phyloP scores from a whole-genome alignment of 2,113 vertebrate genomes.

The Takifugu flavidus region DNA sequence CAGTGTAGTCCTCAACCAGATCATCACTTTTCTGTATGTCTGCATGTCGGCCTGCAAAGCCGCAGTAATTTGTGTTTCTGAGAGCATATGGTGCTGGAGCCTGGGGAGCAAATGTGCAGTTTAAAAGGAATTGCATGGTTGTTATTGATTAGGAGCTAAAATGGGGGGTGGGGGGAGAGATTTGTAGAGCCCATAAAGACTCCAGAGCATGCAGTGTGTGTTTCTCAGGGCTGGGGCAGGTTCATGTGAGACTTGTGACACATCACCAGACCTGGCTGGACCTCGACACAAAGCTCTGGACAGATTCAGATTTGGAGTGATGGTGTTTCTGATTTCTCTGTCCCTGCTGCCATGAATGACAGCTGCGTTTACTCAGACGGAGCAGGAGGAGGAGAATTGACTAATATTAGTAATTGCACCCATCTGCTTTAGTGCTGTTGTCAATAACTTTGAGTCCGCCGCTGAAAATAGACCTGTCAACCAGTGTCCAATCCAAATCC shows the following conservation, averaged over 20 bases:
- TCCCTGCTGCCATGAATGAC: conserved; percentile 27
- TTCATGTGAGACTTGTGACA: not conserved
- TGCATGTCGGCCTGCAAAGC: conserved; percentile 18
- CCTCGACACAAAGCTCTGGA: not conserved
- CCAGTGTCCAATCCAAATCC: conserved; percentile 39
- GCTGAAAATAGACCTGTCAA: conserved; percentile 53
- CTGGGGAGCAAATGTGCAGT: conserved; percentile 40
- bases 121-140: conserved; percentile 52
- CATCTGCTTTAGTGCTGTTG: conserved; percentile 67
- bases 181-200: conserved; percentile 43
- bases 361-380: conserved; percentile 56
- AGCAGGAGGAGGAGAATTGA: conserved; percentile 54
- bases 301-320: not conserved
- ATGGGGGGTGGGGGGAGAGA: conserved; percentile 23
- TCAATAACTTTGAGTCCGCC: conserved; percentile 54
- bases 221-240: not conserved
- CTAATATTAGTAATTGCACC: conserved; percentile 64
- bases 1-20: conserved; percentile 43
- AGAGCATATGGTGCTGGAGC: conserved; percentile 17
- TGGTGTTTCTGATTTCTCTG: not conserved
- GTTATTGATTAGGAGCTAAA: conserved; percentile 58
- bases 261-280: too few species aligned
- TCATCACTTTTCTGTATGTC: conserved; percentile 57
- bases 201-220: conserved; percentile 12
- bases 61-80: conserved; percentile 37